Percentiles rank a stretch among this genome's conserved stretches.
Conservation (phyloP, 2,797 vertebrate genomes). For the Orestias chungarensis region DNA sequence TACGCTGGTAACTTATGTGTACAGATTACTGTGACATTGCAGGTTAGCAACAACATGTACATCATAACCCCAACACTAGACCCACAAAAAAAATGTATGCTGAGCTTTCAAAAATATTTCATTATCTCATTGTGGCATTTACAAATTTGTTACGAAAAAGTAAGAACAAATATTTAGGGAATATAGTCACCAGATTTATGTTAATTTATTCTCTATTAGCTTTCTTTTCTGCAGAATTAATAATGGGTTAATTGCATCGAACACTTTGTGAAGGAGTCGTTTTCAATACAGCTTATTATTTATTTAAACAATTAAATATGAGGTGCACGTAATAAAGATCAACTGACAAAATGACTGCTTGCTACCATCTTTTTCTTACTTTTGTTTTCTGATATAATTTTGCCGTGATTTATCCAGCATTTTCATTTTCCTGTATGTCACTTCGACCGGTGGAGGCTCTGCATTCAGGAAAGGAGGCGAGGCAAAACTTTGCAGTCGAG, state of each 20-base stretch:
- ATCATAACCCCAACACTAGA: too few species aligned
- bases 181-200: slow-evolving; percentile 7
- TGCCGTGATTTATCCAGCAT: slow-evolving; percentile 29
- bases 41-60: not conserved
- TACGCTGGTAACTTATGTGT: not conserved
- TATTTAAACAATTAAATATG: slow-evolving; percentile 54
- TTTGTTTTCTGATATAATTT: slow-evolving; percentile 30
- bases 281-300: slow-evolving; percentile 53
- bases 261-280: slow-evolving; percentile 45
- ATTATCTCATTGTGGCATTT: slow-evolving; percentile 10
- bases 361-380: slow-evolving; percentile 25
- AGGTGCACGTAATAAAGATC: slow-evolving; percentile 51
- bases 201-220: slow-evolving; percentile 35
- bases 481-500: too few species aligned
- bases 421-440: slow-evolving; percentile 6
- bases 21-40: slow-evolving; percentile 1
- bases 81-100: slow-evolving; percentile 1
- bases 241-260: slow-evolving; percentile 46
- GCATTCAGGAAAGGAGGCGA: too few species aligned
- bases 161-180: slow-evolving; percentile 17
- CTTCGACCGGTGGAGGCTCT: too few species aligned
- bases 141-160: slow-evolving; percentile 24
- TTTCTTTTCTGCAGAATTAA: slow-evolving; percentile 35
- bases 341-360: slow-evolving; percentile 34
- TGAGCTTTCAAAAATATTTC: slow-evolving; percentile 7